These are phyloP conservation scores for Lucifuga dentata DNA, from an alignment of 2,113 vertebrate species.

Conservation along the genomic window DNA sequence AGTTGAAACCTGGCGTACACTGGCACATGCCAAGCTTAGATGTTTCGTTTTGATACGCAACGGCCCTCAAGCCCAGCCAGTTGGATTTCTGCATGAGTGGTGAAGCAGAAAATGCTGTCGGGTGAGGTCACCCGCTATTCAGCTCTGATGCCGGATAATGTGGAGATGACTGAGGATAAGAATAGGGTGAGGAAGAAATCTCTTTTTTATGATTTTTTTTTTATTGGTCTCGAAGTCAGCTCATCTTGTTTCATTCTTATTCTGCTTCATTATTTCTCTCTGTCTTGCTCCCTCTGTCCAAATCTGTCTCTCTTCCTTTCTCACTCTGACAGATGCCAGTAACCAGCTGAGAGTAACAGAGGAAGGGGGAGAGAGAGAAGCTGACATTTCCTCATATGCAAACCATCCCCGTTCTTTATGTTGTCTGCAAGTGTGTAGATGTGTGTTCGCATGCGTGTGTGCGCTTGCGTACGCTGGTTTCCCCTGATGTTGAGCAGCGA, in stretches of 20 bases:
- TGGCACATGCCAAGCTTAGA: conserved; percentile 15
- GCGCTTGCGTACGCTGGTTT: conserved; percentile 11
- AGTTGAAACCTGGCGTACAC: neutral
- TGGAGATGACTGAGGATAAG: conserved; percentile 16
- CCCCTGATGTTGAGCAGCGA: conserved; percentile 12
- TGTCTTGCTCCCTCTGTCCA: neutral
- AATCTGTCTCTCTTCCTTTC: conserved; percentile 6
- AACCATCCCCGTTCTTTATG: conserved; percentile 51
- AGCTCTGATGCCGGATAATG: conserved; percentile 19
- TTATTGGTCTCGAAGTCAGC: conserved; percentile 2
- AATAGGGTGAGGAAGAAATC: conserved; percentile 4
- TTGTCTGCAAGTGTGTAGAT: neutral
- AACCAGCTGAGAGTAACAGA: conserved; percentile 60
- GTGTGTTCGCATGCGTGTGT: conserved; percentile 5
- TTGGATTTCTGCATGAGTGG: conserved; percentile 20
- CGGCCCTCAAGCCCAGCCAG: conserved; percentile 2
- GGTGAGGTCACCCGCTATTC: neutral
- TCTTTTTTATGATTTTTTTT: conserved; percentile 12
- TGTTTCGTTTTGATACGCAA: conserved; percentile 21
- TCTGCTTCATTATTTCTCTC: neutral
- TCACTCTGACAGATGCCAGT: conserved; percentile 60
- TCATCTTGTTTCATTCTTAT: conserved; percentile 23
- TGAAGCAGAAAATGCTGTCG: neutral
- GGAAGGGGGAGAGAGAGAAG: conserved; percentile 59
- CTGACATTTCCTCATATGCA: conserved; percentile 75